Base-by-base conservation (phyloP, 2,888 invertebrate species). In the Mythimna impura region DNA sequence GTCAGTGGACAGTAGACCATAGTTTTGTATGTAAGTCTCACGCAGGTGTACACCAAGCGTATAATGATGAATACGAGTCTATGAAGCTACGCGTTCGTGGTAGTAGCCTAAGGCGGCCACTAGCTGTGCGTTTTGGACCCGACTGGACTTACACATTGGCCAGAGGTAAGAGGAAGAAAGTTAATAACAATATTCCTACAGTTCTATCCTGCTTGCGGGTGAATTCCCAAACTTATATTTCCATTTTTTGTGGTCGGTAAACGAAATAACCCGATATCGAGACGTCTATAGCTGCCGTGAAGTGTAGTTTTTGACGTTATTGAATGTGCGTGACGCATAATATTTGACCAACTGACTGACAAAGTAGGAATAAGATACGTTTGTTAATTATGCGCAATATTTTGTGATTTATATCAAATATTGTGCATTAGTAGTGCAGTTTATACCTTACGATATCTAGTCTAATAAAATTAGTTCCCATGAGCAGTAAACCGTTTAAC, bases 311-410 rank as follows among this genome's bases (percentile, higher is more conserved):
- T 36, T 58, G 0, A 55, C 50, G 8, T 34, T 55, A 12, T 43
- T 55, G 34, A 40, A 76, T 57, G 57, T 55, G 62, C 58, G 30
- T n/a, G 17, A 64, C 58, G n/a, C 71, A 55, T 63, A 17, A 43
- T 12, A 43, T 62, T 55, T 67, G 22, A 82, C 60, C 57, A 55
- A 78, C 47, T 55, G 47, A 78, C 71, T 61, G 66, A 82, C 30
- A 25, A 22, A 25, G 22, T 82, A 78, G 55, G 20, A 64, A 71
- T 71, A 61, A 54, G 52, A 65, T 34, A 22, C 0, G 7, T 62
- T 63, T 52, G n/a, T 63, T 54, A 58, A 69, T 60, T 60, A 40
- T 54, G 70, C 30, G 60, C 36, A 61, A n/a, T 57, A 52, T 52
- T 55, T 47, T 54, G 17, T 62, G 17, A 30, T 22, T 1, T 36